Conservation (phyloP, 92 coral and sea anemone species). For the Muricea muricata region DNA sequence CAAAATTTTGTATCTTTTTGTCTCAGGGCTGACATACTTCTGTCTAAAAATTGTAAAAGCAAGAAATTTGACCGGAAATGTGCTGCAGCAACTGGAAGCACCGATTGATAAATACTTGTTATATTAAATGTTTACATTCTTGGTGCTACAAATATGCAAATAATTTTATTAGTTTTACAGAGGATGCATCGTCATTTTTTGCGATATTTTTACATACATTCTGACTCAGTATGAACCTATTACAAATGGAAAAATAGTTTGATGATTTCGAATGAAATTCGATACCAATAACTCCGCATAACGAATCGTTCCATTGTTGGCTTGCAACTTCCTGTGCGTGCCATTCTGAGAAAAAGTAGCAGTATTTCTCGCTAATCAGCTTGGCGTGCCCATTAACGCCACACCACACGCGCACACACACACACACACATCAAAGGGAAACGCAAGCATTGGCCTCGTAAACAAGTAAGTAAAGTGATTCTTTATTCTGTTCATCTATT, state of each 20-base stretch:
- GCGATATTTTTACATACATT: neutral
- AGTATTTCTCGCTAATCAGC: neutral
- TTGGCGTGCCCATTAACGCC: neutral
- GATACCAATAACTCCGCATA: neutral
- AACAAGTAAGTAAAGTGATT: no score
- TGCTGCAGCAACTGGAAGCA: no score
- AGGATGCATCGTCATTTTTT: neutral
- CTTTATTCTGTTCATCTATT: neutral
- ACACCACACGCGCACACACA: neutral
- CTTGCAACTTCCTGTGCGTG: neutral
- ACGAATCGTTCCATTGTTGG: neutral
- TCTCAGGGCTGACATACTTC: no score
- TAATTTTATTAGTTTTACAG: no score
- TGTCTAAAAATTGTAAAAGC: no score
- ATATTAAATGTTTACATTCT: no score
- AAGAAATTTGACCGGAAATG: no score
- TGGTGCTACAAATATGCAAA: neutral
- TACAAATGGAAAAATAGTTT: neutral
- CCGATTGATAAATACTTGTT: no score
- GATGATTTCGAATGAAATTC: neutral
- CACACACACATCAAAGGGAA: neutral
- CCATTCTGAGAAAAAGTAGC: neutral
- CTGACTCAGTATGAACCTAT: neutral
- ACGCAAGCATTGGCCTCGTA: no score
- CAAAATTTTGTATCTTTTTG: no score